phyloP scores from a whole-genome alignment of 2,888 invertebrate species.

The Druceiella hillmani region DNA sequence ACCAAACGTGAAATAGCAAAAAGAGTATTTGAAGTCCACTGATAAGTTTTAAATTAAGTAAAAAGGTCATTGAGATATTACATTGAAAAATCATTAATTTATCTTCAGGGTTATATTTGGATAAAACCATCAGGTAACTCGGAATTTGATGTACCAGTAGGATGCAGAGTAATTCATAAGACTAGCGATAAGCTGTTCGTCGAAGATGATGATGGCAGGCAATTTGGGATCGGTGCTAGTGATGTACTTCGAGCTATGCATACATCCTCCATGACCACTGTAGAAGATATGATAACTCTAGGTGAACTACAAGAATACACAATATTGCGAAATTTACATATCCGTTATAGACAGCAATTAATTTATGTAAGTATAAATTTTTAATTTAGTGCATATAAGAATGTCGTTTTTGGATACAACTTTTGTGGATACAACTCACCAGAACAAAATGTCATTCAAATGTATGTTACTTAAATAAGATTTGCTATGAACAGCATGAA shows the following conservation, averaged over 20 bases:
- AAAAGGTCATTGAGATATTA: no score
- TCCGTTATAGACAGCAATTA: slow-evolving; percentile 79
- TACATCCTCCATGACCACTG: slow-evolving; percentile 70
- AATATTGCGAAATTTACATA: slow-evolving; percentile 84
- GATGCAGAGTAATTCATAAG: slow-evolving; percentile 73
- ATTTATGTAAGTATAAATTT: slow-evolving; percentile 93
- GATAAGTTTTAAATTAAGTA: no score
- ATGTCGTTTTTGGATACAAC: no score
- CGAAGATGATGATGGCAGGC: slow-evolving; percentile 78
- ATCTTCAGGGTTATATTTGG: slow-evolving; percentile 78
- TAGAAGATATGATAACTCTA: slow-evolving; percentile 94
- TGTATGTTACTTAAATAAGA: no score
- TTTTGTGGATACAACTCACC: no score
- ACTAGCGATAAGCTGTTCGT: slow-evolving; percentile 74
- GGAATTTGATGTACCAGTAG: slow-evolving; percentile 82
- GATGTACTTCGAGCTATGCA: slow-evolving; percentile 70
- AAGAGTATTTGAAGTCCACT: no score
- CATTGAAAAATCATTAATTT: no score
- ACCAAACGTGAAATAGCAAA: no score
- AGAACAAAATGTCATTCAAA: no score
- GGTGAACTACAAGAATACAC: slow-evolving; percentile 94
- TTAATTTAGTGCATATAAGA: no score
- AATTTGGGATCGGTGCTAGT: slow-evolving; percentile 53
- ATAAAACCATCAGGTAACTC: slow-evolving; percentile 63
- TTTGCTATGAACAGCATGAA: no score